phyloP scores from a whole-genome alignment of 1,140 invertebrate species.

The Maniola jurtina region DNA sequence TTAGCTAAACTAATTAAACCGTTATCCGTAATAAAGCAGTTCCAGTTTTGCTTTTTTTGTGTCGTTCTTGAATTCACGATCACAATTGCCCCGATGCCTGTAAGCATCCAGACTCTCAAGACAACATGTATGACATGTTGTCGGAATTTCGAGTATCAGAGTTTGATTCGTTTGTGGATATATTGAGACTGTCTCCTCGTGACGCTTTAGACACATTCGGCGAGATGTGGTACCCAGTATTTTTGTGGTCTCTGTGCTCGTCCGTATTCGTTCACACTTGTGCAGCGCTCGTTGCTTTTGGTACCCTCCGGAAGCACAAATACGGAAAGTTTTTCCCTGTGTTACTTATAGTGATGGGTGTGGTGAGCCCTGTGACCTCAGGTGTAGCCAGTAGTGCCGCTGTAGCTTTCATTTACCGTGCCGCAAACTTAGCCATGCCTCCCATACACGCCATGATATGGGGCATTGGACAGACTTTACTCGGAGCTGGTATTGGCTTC shows the following conservation, averaged over 20 bases:
- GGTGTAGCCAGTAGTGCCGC: conserved; percentile 94
- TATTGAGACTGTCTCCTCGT: conserved; percentile 80
- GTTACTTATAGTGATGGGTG: conserved; percentile 92
- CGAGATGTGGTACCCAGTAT: conserved; percentile 98
- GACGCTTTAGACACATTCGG: conserved; percentile 83
- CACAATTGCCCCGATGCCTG: conserved; percentile 64
- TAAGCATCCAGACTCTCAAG: conserved; percentile 51
- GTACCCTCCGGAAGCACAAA: conserved; percentile 93
- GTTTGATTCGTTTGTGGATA: conserved; percentile 82
- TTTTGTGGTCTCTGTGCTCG: conserved; percentile 95
- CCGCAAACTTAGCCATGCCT: conserved; percentile 92
- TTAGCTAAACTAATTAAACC: no score
- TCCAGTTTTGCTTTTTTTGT: conserved; percentile 18
- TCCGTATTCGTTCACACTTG: conserved; percentile 95
- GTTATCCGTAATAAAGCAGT: background rate
- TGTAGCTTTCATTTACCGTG: conserved; percentile 95
- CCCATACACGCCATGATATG: conserved; percentile 94
- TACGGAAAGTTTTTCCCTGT: conserved; percentile 96
- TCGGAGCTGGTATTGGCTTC: conserved; percentile 93
- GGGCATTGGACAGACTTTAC: conserved; percentile 95
- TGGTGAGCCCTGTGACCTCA: conserved; percentile 90
- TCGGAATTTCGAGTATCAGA: conserved; percentile 80
- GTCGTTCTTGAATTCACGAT: conserved; percentile 17
- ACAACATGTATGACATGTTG: conserved; percentile 80
- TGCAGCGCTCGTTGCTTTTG: conserved; percentile 93